Base-by-base conservation (phyloP, 2,797 vertebrate species). In the Alca torda region DNA sequence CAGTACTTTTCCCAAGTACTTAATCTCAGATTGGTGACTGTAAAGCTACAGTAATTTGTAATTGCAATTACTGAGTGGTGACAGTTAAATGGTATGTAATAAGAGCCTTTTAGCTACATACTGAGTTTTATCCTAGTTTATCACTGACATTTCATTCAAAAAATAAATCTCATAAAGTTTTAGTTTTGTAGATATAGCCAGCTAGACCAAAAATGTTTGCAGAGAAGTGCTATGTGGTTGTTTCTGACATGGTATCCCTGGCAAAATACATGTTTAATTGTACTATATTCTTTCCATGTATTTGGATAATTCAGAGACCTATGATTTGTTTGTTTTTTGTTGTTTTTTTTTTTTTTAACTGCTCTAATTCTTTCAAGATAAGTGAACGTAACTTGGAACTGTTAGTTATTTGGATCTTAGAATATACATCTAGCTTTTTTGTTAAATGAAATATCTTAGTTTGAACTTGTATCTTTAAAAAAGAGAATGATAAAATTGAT, bases 71-170 rank as follows among this genome's bases (percentile, higher is more conserved):
- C 85, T 78, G 64, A 93, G 82, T 80, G 54, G 65, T 94, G 92
- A 95, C 94, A 95, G 90, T 90, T 95, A 95, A 95, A 95, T 73
- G 80, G 74, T 93, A 96, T 50, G 50, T 80, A 90, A 88, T 84
- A 95, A 91, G 85, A 88, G 53, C 45, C 50, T 97, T 95, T 93
- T 90, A 91, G 93, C 85, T 84, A 68, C 91, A 88, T 72, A 94
- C 94, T 91, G 89, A 64, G 85, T 90, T 94, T 97, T 94, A 94
- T 86, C 65, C 90, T 84, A 86, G 90, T 94, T 96, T 91, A 83
- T 93, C 76, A 86, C 43, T 90, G 87, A 91, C 73, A 90, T 94
- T 96, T 95, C 83, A 61, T 93, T 94, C 83, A 88, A 89, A 91
- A 67, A 91, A 94, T 88, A 92, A 90, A 88, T 90, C 61, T 75